These are phyloP conservation scores for Colaptes auratus DNA, from an alignment of 2,113 vertebrate genomes.

Conservation along the genomic window DNA sequence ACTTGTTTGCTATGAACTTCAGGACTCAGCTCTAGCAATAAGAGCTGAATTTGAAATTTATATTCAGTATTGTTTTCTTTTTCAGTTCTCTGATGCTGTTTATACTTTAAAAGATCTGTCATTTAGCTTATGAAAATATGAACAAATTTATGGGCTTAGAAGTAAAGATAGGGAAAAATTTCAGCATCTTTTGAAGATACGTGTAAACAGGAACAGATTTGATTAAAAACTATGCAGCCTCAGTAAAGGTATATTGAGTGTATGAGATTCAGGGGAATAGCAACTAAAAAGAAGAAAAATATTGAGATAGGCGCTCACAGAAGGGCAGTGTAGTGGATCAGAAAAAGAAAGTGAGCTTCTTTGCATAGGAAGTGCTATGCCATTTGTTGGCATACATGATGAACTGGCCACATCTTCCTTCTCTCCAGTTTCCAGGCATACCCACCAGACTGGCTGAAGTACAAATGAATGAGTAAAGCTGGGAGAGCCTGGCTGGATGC, in stretches of 20 bases:
- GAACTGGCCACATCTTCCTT: neutral
- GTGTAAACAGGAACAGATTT: neutral
- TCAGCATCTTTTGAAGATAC: neutral
- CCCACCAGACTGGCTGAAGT: neutral
- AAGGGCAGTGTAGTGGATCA: neutral
- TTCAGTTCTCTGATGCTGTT: neutral
- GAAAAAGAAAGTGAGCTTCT: neutral
- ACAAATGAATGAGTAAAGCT: neutral
- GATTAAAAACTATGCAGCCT: neutral
- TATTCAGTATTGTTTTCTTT: neutral
- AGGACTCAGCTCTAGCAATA: neutral
- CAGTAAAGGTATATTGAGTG: neutral
- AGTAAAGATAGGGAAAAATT: neutral
- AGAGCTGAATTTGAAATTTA: neutral
- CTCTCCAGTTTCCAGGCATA: neutral
- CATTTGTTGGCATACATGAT: neutral
- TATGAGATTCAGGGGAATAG: neutral
- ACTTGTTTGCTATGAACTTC: neutral
- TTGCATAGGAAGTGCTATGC: accelerated
- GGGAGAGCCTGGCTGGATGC: neutral
- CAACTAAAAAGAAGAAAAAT: neutral
- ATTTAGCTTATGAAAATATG: neutral
- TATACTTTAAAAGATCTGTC: neutral
- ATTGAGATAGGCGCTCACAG: neutral
- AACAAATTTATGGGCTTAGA: neutral